A percentile compares a stretch with the other conserved stretches of the same genome.
phyloP scores from a whole-genome alignment of 1,140 invertebrate genomes.

The Agrypnia vestita region DNA sequence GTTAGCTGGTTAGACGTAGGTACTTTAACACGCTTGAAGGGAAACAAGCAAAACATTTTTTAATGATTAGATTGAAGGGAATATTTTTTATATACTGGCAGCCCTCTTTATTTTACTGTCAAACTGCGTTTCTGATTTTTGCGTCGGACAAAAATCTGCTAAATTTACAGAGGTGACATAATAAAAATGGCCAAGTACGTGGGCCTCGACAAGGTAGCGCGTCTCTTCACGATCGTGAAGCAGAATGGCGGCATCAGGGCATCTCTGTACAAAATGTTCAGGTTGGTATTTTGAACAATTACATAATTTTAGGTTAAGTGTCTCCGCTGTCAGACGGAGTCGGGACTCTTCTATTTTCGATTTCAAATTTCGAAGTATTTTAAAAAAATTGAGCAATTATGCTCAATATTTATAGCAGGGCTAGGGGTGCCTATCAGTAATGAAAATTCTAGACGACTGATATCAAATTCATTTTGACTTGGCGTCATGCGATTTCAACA shows the following conservation, averaged over 20 bases:
- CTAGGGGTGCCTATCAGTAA: too few species aligned
- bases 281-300: conserved; percentile 72
- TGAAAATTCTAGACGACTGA: too few species aligned
- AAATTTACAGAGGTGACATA: conserved; percentile 1
- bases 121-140: conserved; percentile 8
- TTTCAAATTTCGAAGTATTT: too few species aligned
- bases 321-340: conserved; percentile 26
- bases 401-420: too few species aligned
- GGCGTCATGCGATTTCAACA: too few species aligned
- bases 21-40: too few species aligned
- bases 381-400: too few species aligned
- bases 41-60: too few species aligned
- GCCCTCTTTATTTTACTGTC: conserved; percentile 12
- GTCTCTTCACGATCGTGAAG: conserved; percentile 79
- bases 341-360: too few species aligned
- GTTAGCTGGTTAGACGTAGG: too few species aligned
- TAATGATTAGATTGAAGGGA: neutral
- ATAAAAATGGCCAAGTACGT: conserved; percentile 76
- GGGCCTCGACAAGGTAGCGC: conserved; percentile 82
- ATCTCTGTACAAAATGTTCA: conserved; percentile 82
- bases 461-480: too few species aligned
- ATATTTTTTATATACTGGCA: conserved; percentile 17
- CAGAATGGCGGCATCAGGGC: conserved; percentile 85
- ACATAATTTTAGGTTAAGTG: conserved; percentile 53
- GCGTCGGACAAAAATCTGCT: neutral